These are phyloP conservation scores for Hesperophylax magnus DNA, from an alignment of 1,140 invertebrate genomes.

Conservation along the genomic window DNA sequence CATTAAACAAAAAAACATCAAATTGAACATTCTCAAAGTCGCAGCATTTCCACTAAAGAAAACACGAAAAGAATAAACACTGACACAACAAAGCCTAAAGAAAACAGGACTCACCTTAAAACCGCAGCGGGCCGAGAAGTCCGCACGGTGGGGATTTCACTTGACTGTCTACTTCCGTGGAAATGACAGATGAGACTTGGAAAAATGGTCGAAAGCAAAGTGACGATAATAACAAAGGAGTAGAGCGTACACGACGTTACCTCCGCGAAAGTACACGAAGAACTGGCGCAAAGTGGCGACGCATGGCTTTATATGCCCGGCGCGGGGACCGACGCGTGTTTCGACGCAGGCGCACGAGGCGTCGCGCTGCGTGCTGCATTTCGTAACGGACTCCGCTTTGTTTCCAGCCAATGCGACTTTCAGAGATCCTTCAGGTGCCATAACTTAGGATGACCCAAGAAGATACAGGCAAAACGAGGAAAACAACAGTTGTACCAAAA, in stretches of 20 bases:
- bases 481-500: too few relatives aligned
- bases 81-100: not conserved
- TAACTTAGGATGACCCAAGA: too few relatives aligned
- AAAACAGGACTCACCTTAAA: not conserved
- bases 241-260: not conserved
- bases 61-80: not conserved
- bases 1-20: not conserved
- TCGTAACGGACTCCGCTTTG: constrained; percentile 2
- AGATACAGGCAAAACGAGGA: too few relatives aligned
- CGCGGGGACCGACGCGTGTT: constrained; percentile 12
- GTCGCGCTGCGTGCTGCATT: constrained; percentile 16
- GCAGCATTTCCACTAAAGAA: not conserved
- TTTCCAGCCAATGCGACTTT: too few relatives aligned
- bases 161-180: not conserved
- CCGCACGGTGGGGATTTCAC: not conserved
- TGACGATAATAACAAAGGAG: constrained; percentile 21
- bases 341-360: constrained; percentile 2
- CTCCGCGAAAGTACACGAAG: constrained; percentile 22
- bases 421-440: too few relatives aligned
- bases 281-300: constrained; percentile 25
- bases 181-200: constrained; percentile 25
- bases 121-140: not conserved
- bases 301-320: constrained; percentile 27
- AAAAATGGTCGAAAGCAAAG: constrained; percentile 24
- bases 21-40: not conserved